phyloP scores from a whole-genome alignment of 2,888 invertebrate species.

The Drosophila tripunctata region DNA sequence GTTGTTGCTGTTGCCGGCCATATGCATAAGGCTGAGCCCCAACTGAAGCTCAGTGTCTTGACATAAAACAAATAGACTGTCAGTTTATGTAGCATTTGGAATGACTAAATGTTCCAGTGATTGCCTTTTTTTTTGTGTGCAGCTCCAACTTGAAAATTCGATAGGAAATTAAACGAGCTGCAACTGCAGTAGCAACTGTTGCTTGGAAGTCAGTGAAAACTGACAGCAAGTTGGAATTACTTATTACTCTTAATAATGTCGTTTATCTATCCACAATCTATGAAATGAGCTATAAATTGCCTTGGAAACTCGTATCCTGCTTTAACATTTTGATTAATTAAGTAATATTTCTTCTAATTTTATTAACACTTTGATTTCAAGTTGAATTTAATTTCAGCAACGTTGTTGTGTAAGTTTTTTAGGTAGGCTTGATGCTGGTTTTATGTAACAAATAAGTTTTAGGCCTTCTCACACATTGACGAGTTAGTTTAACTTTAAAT shows the following conservation, averaged over 20 bases:
- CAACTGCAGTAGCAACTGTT: constrained; percentile 6
- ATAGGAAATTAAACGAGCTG: constrained; percentile 36
- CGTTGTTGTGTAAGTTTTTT: not conserved
- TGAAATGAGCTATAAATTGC: constrained; percentile 1
- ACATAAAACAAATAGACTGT: constrained; percentile 77
- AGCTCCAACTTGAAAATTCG: constrained; percentile 47
- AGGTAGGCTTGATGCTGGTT: not conserved
- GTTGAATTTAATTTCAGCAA: not conserved
- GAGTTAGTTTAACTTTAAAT: too few species aligned
- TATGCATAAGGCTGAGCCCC: constrained; percentile 36
- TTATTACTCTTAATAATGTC: constrained; percentile 13
- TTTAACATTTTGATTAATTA: not conserved
- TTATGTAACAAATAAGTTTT: too few species aligned
- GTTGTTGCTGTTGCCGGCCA: constrained; percentile 36
- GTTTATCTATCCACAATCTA: constrained; percentile 8
- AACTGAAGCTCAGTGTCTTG: constrained; percentile 58
- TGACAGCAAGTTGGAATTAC: constrained; percentile 12
- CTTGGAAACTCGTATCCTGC: not conserved
- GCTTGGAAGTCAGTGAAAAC: constrained; percentile 1
- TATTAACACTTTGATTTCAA: not conserved
- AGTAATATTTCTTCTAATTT: not conserved
- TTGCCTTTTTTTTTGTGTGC: constrained; percentile 60
- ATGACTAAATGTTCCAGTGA: constrained; percentile 73
- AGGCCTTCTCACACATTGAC: too few species aligned
- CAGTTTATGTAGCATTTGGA: constrained; percentile 75